A percentile compares a stretch with the other conserved stretches of the same genome.
These are phyloP conservation scores for Parthenolecanium corni DNA, from an alignment of 2,888 invertebrate genomes.

Conservation along the genomic window DNA sequence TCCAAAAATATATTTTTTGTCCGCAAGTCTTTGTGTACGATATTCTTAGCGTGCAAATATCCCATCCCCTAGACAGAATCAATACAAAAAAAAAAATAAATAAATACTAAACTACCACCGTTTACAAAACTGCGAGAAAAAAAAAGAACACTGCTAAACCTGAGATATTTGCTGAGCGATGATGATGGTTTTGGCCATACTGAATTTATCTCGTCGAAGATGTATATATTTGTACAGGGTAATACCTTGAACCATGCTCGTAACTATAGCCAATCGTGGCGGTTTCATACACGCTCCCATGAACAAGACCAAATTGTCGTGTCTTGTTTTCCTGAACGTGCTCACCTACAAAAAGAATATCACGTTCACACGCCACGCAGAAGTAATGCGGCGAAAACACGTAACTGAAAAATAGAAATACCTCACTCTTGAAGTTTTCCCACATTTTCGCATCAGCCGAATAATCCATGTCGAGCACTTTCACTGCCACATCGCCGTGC, in stretches of 20 bases:
- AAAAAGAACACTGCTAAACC: constrained; percentile 50
- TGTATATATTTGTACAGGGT: constrained; percentile 91
- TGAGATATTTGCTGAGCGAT: constrained; percentile 95
- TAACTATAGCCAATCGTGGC: constrained; percentile 89
- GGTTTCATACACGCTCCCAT: constrained; percentile 99
- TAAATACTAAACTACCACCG: no score
- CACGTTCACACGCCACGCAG: background rate
- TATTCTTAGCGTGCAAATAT: constrained; percentile 93
- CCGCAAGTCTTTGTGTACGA: constrained; percentile 94
- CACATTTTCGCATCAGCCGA: constrained; percentile 71
- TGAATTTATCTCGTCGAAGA: constrained; percentile 82
- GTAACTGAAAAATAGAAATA: constrained; percentile 36
- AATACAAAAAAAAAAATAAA: background rate
- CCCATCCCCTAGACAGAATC: constrained; percentile 76
- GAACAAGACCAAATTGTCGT: constrained; percentile 95
- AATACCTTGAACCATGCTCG: constrained; percentile 90
- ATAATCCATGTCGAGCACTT: constrained; percentile 84
- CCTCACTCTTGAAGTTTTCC: constrained; percentile 90
- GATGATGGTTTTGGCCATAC: constrained; percentile 79
- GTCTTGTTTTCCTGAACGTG: constrained; percentile 91
- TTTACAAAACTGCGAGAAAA: no score
- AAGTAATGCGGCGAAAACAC: background rate
- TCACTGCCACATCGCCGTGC: constrained; percentile 97
- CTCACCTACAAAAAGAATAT: constrained; percentile 52
- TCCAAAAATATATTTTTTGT: constrained; percentile 98